phyloP scores from a whole-genome alignment of 1,140 invertebrate species.

The Cephus cinctus region DNA sequence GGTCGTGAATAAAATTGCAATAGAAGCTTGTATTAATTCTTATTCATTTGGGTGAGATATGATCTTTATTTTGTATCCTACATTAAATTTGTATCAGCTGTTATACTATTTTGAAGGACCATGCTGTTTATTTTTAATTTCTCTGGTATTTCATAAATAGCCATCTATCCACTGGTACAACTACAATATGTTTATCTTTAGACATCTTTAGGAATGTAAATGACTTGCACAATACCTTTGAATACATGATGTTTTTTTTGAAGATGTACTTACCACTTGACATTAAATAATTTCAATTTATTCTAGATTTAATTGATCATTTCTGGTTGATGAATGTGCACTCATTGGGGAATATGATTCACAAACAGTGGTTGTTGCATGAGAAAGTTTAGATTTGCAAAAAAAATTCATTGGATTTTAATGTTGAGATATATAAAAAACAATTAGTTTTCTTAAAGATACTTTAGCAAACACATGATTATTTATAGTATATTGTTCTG shows the following conservation, averaged over 20 bases:
- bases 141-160: conserved; percentile 1
- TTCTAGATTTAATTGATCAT: background rate
- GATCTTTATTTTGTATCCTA: no score
- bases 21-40: no score
- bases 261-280: background rate
- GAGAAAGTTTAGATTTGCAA: background rate
- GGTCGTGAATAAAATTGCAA: no score
- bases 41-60: no score
- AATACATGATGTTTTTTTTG: no score
- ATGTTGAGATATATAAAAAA: no score
- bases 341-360: background rate
- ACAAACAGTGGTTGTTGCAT: background rate
- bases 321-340: background rate
- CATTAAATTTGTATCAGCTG: no score
- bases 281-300: background rate
- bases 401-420: no score
- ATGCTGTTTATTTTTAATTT: conserved; percentile 2
- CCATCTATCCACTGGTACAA: background rate
- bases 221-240: background rate
- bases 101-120: no score
- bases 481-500: no score
- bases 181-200: conserved; percentile 6
- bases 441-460: no score
- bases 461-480: no score
- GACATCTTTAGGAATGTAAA: background rate